Conservation (phyloP, 2,888 invertebrate genomes). For the Sturmia bella region DNA sequence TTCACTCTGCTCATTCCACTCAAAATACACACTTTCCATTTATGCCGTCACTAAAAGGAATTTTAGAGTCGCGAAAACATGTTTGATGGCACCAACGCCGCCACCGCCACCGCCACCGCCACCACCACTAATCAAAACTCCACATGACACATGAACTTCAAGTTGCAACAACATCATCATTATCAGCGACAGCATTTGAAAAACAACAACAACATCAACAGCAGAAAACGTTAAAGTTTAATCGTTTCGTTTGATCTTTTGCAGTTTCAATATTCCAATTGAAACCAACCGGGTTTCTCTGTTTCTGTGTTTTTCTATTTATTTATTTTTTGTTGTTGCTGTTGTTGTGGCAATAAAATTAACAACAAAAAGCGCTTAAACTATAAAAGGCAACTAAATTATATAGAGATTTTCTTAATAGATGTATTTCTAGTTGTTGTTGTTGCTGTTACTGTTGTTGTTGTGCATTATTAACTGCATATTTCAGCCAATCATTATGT, state of each 20-base stretch:
- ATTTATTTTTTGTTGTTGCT: neutral
- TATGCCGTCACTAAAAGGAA: conserved; percentile 30
- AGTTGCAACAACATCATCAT: conserved; percentile 33
- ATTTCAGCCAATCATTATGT: conserved; percentile 50
- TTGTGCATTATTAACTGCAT: conserved; percentile 58
- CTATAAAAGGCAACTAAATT: conserved; percentile 65
- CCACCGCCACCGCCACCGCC: conserved; percentile 56
- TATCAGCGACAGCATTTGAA: conserved; percentile 13
- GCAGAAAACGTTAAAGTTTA: conserved; percentile 47
- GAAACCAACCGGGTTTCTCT: neutral
- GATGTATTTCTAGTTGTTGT: conserved; percentile 11
- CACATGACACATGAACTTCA: conserved; percentile 70
- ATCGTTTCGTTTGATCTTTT: conserved; percentile 60
- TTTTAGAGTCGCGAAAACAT: conserved; percentile 48
- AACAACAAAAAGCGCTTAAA: conserved; percentile 47
- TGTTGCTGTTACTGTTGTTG: conserved; percentile 31
- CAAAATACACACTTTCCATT: conserved; percentile 26
- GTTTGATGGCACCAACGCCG: conserved; percentile 66
- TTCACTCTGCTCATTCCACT: neutral
- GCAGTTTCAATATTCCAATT: conserved; percentile 14
- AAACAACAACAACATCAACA: conserved; percentile 2
- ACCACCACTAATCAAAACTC: conserved; percentile 60
- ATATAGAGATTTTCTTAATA: conserved; percentile 57
- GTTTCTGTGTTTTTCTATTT: neutral
- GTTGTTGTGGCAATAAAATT: conserved; percentile 4